Base-by-base conservation (phyloP, 2,797 vertebrate genomes). In the Streptopelia turtur region DNA sequence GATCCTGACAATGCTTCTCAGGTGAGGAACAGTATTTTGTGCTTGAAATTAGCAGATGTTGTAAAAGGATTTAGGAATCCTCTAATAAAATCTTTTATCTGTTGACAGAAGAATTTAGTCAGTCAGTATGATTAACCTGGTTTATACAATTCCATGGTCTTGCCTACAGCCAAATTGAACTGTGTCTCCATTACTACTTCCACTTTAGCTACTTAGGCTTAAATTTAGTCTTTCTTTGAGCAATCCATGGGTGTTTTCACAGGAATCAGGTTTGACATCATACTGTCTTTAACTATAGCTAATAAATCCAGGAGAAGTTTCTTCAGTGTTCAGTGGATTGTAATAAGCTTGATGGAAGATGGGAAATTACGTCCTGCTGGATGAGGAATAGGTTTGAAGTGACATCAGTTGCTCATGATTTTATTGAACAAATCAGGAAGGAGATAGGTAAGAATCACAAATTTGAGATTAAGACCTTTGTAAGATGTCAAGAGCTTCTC, bases 221-320 rank as follows among this genome's bases (percentile, higher is more conserved):
- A n/a, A 83, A 45, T 4, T 52, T 87, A 25, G 31, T 39, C 45
- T 75, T 88, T 81, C 30, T 3, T 2, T 24, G 45, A 78, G 25
- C 21, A 84, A 16, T 66, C 8, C 0, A 1, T n/a, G 33, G 49
- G 23, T 68, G 37, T 92, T 86, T 53, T 86, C 70, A 60, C 17
- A 88, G 88, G 31, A 1, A 78, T 57, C 41, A 56, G 35, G 61
- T 86, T 60, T 93, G 53, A 68, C 57, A 68, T 30, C 10, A 10
- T 31, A n/a, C 18, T 53, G 64, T 68, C 89, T 66, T 55, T 47
- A 72, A 35, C 37, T 55, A 63, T 21, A 85, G 30, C 28, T 2
- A 90, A 61, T 83, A 92, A 92, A 94, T 90, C 33, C 41, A 41
- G 55, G 41, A 24, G 37, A 75, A 77, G 25, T 75, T 88, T 83